Percentiles rank a stretch among this genome's conserved stretches.
Conservation (phyloP, 2,888 invertebrate genomes). For the Hoplodrina ambigua region DNA sequence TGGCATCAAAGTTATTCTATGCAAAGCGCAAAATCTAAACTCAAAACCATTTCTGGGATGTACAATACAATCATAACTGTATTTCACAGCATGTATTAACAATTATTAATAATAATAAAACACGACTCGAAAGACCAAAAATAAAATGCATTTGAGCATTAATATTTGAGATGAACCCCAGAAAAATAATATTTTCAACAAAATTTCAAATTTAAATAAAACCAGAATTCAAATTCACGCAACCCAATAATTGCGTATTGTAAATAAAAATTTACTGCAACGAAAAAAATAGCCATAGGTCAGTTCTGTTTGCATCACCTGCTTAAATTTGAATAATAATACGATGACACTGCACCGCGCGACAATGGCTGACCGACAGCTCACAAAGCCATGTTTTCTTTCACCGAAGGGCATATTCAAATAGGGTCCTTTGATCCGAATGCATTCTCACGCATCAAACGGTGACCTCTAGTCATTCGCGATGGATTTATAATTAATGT, state of each 20-base stretch:
- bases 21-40: no score
- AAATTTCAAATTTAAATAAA: constrained; percentile 13
- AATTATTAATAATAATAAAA: no score
- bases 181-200: not conserved
- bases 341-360: constrained; percentile 75
- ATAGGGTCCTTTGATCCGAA: constrained; percentile 83
- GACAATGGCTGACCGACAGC: constrained; percentile 79
- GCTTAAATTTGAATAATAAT: constrained; percentile 86
- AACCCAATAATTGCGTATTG: constrained; percentile 62
- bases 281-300: constrained; percentile 76
- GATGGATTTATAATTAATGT: constrained; percentile 89
- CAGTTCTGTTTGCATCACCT: constrained; percentile 85
- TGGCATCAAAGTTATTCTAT: no score
- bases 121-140: not conserved
- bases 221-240: constrained; percentile 33
- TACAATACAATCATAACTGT: no score
- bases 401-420: constrained; percentile 87
- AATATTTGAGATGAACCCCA: no score
- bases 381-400: constrained; percentile 85
- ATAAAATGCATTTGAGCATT: no score
- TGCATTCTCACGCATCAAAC: constrained; percentile 89
- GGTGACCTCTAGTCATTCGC: constrained; percentile 80
- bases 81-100: no score
- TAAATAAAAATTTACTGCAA: constrained; percentile 59
- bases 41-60: no score